phyloP scores from a whole-genome alignment of 2,113 vertebrate genomes.

The Neodontobutis hainanensis region DNA sequence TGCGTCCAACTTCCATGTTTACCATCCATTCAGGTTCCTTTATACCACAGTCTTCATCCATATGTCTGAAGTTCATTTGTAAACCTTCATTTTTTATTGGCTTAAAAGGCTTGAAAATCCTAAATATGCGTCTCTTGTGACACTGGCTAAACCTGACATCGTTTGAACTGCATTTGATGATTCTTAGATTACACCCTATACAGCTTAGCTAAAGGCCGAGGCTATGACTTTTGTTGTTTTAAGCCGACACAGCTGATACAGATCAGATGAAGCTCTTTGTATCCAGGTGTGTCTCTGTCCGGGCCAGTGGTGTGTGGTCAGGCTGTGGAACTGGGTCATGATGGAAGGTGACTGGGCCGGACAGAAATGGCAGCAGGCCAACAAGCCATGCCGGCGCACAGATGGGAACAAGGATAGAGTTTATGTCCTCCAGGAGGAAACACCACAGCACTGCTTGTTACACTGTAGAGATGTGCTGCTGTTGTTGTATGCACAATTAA shows the following conservation, averaged over 20 bases:
- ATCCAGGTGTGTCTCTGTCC: slow-evolving; percentile 3
- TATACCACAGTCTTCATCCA: neutral
- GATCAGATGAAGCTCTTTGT: neutral
- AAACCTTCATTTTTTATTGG: too few species aligned
- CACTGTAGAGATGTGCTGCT: slow-evolving; percentile 2
- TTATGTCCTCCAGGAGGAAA: slow-evolving; percentile 12
- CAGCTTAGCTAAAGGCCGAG: neutral
- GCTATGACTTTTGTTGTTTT: neutral
- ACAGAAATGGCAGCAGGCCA: neutral
- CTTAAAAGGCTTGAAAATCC: too few species aligned
- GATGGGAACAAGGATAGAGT: slow-evolving; percentile 29
- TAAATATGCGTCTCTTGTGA: too few species aligned
- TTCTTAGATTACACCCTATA: neutral
- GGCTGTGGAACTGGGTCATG: slow-evolving; percentile 36
- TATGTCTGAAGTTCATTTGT: too few species aligned
- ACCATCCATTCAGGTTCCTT: neutral
- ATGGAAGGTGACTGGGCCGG: slow-evolving; percentile 35
- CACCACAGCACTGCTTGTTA: neutral
- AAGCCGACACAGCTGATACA: neutral
- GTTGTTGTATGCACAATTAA: neutral
- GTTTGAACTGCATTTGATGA: neutral
- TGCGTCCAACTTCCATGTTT: neutral
- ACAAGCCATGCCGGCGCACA: slow-evolving; percentile 19
- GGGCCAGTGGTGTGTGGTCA: neutral
- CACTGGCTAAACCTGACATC: neutral